These are phyloP conservation scores for Drosophila neocordata DNA, from an alignment of 1,140 invertebrate genomes.

Conservation along the genomic window DNA sequence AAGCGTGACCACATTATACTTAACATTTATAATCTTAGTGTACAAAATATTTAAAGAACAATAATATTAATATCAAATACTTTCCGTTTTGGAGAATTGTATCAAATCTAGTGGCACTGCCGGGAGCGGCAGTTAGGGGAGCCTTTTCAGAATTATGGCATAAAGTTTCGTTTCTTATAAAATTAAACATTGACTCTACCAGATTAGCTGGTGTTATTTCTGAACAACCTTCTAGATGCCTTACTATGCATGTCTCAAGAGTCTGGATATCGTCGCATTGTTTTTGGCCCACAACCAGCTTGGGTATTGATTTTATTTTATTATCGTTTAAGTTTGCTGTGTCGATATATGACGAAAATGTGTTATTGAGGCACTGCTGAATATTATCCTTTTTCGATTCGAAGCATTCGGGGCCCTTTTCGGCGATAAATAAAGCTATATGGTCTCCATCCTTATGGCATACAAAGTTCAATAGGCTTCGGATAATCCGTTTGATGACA, in stretches of 20 bases:
- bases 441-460: constrained; percentile 92
- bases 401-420: constrained; percentile 90
- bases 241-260: constrained; percentile 87
- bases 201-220: constrained; percentile 91
- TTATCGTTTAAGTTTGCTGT: constrained; percentile 70
- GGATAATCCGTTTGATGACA: constrained; percentile 86
- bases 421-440: constrained; percentile 91
- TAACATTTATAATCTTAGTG: constrained; percentile 21
- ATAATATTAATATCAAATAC: constrained; percentile 13
- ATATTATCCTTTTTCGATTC: constrained; percentile 85
- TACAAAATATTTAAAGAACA: constrained; percentile 21
- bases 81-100: background rate
- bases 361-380: constrained; percentile 86
- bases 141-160: constrained; percentile 66
- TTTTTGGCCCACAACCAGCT: constrained; percentile 66
- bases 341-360: constrained; percentile 83
- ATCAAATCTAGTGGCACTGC: background rate
- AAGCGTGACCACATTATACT: background rate
- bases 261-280: constrained; percentile 84
- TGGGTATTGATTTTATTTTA: constrained; percentile 65
- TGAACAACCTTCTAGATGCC: constrained; percentile 86
- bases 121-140: constrained; percentile 27
- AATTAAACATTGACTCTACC: constrained; percentile 90
- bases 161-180: constrained; percentile 81
- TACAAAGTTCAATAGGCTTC: constrained; percentile 88